phyloP scores from a whole-genome alignment of 1,140 invertebrate species.

The Aphelinus atriplicis region DNA sequence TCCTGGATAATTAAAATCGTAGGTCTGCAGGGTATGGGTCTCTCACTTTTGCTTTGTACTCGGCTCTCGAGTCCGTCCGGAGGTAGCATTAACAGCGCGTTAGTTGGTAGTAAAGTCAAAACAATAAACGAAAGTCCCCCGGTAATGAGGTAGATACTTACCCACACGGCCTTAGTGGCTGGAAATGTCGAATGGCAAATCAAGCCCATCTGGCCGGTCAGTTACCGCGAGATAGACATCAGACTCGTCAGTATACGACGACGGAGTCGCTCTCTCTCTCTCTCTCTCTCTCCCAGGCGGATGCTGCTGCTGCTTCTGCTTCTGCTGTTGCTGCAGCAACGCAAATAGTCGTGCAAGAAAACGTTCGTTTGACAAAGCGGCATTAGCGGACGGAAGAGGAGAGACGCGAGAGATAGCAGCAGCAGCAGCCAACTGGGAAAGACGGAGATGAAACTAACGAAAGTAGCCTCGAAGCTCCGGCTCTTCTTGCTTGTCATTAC shows the following conservation, averaged over 20 bases:
- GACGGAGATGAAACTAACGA: constrained; percentile 1
- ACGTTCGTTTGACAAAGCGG: constrained; percentile 36
- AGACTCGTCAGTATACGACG: neutral
- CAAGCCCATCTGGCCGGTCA: constrained; percentile 25
- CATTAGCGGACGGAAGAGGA: constrained; percentile 12
- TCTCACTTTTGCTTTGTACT: constrained; percentile 5
- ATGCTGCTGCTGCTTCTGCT: neutral
- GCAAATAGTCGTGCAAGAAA: neutral
- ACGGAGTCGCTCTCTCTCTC: neutral
- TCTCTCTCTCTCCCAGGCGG: neutral
- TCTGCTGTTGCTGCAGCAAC: neutral
- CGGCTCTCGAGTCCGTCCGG: too few relatives aligned
- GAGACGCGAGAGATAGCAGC: too few relatives aligned
- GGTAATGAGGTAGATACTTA: constrained; percentile 39
- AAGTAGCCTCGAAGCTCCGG: neutral
- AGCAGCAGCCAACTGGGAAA: neutral
- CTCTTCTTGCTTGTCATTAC: constrained; percentile 3
- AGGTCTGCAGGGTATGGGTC: constrained; percentile 1
- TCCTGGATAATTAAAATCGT: constrained; percentile 16
- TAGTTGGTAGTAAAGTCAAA: constrained; percentile 24
- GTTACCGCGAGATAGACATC: constrained; percentile 38
- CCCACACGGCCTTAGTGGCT: neutral
- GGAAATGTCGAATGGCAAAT: constrained; percentile 37
- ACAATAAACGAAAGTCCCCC: constrained; percentile 34
- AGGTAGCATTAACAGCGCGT: constrained; percentile 20